Evolutionary conservation across 1,140 invertebrate genomes (phyloP).

Genomic region (Bombus impatiens): DNA sequence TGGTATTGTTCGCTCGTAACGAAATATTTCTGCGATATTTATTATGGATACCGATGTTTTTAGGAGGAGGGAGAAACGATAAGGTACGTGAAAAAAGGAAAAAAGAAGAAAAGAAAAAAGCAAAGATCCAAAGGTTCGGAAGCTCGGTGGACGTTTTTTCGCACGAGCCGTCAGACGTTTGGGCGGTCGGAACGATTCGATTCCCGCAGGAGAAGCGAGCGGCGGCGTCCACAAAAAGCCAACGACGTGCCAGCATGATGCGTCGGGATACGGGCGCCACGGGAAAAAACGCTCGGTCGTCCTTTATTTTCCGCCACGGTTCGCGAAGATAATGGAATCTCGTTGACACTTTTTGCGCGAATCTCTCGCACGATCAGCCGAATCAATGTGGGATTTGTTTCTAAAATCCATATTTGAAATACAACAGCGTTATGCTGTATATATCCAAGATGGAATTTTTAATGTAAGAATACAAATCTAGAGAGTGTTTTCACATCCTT

Average conservation of each 20-base stretch:
- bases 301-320: conserved; percentile 49
- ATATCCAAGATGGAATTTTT: neutral
- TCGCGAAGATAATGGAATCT: conserved; percentile 42
- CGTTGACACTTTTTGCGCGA: conserved; percentile 40
- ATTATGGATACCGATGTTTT: neutral
- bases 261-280: conserved; percentile 48
- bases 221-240: conserved; percentile 50
- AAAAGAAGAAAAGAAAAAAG: neutral
- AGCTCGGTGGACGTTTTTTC: neutral
- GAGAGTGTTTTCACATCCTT: too few species aligned
- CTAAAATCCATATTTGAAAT: neutral
- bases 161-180: conserved; percentile 7
- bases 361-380: neutral
- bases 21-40: neutral
- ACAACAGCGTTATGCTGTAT: neutral
- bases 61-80: neutral
- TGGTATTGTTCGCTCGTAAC: neutral
- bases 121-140: too few species aligned
- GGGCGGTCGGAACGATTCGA: conserved; percentile 8
- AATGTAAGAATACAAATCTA: neutral
- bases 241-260: conserved; percentile 48
- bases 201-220: conserved; percentile 37
- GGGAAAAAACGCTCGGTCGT: conserved; percentile 45
- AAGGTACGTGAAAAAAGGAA: neutral
- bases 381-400: neutral